Evolutionary conservation across 2,797 vertebrate genomes (phyloP), one percentile per base, ranked within the genome.

Genomic region (Muscicapa comitata): DNA sequence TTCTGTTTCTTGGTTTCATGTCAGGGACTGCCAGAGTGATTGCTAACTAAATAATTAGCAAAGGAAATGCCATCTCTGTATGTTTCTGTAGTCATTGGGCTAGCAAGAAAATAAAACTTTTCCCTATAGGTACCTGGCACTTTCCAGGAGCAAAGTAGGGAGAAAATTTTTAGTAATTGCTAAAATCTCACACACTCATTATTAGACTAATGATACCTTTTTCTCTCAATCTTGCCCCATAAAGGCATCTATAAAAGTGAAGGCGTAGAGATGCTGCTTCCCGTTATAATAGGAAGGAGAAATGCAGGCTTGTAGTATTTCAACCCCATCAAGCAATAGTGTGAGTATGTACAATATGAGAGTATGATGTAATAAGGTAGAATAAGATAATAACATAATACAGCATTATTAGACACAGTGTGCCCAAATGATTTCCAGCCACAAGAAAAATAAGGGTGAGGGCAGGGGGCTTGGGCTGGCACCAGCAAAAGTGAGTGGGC

Each of bases 81-180:
- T 47, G 75, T 38, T 86, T 91, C 77, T 83, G 24, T 18, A 77
- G 77, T 94, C 73, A 84, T 87, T 89, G 94, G 37, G 48, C 48
- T 77, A 79, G 67, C 55, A 57, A 75, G 74, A 95, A 94, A 92
- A 82, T 40, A 38, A 65, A 96, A 78, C 62, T 42, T 42, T 58
- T 96, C 74, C 24, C 87, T 94, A 61, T 79, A 72, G 76, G 43
- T 65, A 89, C 59, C 88, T 92, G 68, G 79, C 78, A 91, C 47
- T 95, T 93, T 91, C 29, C 6, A 19, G 68, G 61, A 89, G 74
- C 53, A 92, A 88, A 91, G 51, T 11, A 77, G 75, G 53, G 62
- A 95, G 87, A 92, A 94, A 95, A 80, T 35, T n/a, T n/a, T n/a
- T n/a, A n/a, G 61, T 88, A 94, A 95, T 93, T 95, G 79, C 76